Conservation (phyloP, 2,113 vertebrate genomes). For the Tragelaphus imberbis region DNA sequence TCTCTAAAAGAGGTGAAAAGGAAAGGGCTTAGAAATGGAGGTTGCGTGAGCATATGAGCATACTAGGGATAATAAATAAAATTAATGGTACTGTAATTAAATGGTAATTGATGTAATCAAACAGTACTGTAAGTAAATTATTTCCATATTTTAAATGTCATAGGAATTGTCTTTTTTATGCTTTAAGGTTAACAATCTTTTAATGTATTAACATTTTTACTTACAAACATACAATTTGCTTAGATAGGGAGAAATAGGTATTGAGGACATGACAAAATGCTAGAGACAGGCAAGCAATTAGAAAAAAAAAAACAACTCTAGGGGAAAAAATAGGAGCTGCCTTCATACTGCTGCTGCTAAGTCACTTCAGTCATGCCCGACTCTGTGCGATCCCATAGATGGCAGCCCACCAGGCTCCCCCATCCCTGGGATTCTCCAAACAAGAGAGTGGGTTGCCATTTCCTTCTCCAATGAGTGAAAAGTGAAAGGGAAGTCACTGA, state of each 20-base stretch:
- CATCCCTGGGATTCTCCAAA: too few species aligned
- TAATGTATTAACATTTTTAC: background rate
- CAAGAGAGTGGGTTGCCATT: too few species aligned
- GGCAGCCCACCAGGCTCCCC: too few species aligned
- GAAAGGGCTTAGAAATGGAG: background rate
- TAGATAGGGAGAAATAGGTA: background rate
- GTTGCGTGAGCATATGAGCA: too few species aligned
- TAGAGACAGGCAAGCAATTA: background rate
- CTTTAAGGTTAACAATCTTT: background rate
- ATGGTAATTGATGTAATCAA: background rate
- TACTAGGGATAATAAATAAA: background rate
- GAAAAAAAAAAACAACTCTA: background rate
- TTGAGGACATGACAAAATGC: background rate
- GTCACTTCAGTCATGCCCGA: too few species aligned
- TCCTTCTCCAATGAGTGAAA: too few species aligned
- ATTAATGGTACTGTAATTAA: background rate
- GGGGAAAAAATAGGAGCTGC: background rate
- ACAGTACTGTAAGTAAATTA: background rate
- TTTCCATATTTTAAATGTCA: background rate
- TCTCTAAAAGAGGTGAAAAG: background rate
- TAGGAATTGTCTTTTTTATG: background rate
- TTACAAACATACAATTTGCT: background rate
- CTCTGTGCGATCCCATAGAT: too few species aligned
- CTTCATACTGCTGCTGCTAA: background rate
- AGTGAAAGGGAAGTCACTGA: too few species aligned